Base-by-base conservation (phyloP, 2,113 vertebrate genomes). In the Malurus alboscapulatus region DNA sequence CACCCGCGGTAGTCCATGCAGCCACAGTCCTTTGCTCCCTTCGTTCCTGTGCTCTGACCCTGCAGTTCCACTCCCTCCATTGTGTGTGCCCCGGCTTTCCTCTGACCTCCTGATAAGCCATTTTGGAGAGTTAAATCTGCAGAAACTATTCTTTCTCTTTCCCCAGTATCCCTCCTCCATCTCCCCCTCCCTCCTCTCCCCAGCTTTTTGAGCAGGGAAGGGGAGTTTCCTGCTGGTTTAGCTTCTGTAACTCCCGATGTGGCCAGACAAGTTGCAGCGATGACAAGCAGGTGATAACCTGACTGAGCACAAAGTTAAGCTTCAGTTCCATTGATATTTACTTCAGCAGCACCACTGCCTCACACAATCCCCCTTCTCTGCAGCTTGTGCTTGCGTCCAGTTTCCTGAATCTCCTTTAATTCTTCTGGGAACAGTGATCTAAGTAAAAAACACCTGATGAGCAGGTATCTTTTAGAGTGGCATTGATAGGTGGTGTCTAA, bases 251-350 rank as follows among this genome's bases (percentile, higher is more conserved):
- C 63, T 55, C 22, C 50, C 89, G 55, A 30, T 65, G 71, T 53
- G 74, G 38, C 72, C 59, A 55, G 72, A 58, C 38, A 61, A 40
- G 50, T 21, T 47, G 67, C 17, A 67, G 93, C 0, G 17, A 88
- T 71, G 93, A 93, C 85, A 94, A 76, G 87, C 71, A 63, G 79
- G 25, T 55, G 88, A 95, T 92, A 90, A 95, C 90, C 82, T 79
- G 90, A 62, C 80, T 79, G 3, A 12, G 20, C 22, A 11, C 42
- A 45, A 72, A 93, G 36, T 79, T 84, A 61, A 87, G 24, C 75
- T 58, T 34, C 25, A 69, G 38, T 62, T 72, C 75, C 42, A 50
- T 9, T 58, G 74, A 44, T 7, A 2, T 83, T 57, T 73, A 16
- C 51, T 85, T 87, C 82, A 45, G 26, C 57, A 27, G 22, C 47